phyloP scores from a whole-genome alignment of 2,888 invertebrate species.

The Diabrotica balteata region DNA sequence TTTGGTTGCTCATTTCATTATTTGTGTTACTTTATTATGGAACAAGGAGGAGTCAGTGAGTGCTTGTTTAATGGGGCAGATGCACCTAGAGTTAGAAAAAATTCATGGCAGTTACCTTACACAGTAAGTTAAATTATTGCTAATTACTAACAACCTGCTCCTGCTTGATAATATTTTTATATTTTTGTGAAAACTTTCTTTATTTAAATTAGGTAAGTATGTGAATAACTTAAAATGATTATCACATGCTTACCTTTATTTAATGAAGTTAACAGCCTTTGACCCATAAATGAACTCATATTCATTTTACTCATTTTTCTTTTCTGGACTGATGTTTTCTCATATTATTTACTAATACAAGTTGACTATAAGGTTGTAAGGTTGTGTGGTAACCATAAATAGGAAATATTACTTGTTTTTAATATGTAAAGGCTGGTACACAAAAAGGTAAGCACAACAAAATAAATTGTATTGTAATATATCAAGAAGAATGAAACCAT shows the following conservation, averaged over 20 bases:
- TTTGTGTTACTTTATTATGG: constrained; percentile 73
- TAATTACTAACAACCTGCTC: not conserved
- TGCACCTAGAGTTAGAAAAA: constrained; percentile 40
- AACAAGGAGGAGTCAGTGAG: constrained; percentile 65
- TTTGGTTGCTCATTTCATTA: constrained; percentile 73
- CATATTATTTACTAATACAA: too few species aligned
- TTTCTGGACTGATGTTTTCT: too few species aligned
- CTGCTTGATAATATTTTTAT: not conserved
- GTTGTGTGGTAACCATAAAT: too few species aligned
- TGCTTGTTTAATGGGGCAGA: constrained; percentile 59
- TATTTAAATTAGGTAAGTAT: not conserved
- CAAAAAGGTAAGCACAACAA: too few species aligned
- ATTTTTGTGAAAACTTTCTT: not conserved
- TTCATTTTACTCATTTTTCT: too few species aligned
- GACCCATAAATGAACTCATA: too few species aligned
- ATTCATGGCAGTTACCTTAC: constrained; percentile 65
- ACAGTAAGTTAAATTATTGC: constrained; percentile 59
- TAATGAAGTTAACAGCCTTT: too few species aligned
- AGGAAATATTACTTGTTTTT: too few species aligned
- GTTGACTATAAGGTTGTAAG: too few species aligned
- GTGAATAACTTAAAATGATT: not conserved
- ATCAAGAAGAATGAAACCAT: too few species aligned
- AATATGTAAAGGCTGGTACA: too few species aligned
- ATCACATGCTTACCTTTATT: not conserved
- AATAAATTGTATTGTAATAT: too few species aligned